Conservation (phyloP, 2,888 invertebrate genomes). For the Chironomus tentans region DNA sequence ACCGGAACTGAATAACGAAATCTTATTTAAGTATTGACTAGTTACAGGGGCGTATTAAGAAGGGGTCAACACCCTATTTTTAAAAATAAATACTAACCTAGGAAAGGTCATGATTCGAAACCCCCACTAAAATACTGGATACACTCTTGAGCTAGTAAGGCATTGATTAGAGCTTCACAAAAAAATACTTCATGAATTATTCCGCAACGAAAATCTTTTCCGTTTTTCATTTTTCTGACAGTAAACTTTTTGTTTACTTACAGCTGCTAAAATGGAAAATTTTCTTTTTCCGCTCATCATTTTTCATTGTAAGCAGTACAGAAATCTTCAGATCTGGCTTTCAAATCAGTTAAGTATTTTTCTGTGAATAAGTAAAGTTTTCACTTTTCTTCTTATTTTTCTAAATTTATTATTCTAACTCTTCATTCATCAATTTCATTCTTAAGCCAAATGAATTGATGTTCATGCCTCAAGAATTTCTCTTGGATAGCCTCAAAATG, state of each 20-base stretch:
- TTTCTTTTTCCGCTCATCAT: no score
- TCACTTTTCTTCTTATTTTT: no score
- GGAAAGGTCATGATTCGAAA: no score
- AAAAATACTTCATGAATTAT: background rate
- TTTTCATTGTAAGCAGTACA: background rate
- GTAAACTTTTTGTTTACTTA: background rate
- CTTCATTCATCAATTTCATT: background rate
- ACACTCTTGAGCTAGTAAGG: no score
- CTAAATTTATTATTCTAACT: background rate
- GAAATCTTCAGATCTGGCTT: background rate
- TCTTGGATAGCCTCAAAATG: no score
- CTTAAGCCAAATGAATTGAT: background rate
- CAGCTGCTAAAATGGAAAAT: background rate
- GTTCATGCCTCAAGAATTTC: no score
- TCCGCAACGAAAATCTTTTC: background rate
- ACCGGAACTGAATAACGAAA: no score
- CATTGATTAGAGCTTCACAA: background rate
- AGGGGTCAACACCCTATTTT: no score
- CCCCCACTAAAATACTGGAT: no score
- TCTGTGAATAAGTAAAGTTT: background rate
- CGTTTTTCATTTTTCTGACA: background rate
- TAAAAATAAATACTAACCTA: no score
- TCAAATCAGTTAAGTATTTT: background rate
- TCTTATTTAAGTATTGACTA: no score
- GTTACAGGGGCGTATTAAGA: no score